Base-by-base conservation (phyloP, 2,888 invertebrate species). In the Amphipoea lucens region DNA sequence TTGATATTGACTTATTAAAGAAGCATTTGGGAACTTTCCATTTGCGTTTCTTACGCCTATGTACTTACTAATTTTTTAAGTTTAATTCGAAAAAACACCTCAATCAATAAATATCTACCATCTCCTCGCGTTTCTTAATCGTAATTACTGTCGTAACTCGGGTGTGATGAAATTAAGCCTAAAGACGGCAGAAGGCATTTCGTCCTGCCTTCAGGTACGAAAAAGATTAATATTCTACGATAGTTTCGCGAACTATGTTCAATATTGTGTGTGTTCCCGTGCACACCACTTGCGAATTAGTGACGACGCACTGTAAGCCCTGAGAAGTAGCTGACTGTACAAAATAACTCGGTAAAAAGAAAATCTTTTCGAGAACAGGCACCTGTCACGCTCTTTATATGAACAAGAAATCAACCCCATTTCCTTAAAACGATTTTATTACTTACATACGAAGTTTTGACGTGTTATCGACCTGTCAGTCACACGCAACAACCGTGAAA, bases 191-290 rank as follows among this genome's bases (percentile, higher is more conserved):
- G 29, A 74, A 76, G 71, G 86, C 45, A 83, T 83, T 83, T 71
- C 51, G 54, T 54, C 40, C 14, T 42, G 14, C 40, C 45, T 12
- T 23, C 29, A 75, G 74, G 83, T 60, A 86, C 69, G 40, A 57
- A 72, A 82, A 78, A 83, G 63, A 60, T 86, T 78, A 77, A 84
- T 85, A 85, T 85, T 81, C 85, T 9, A 42, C 60, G 4, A 29
- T 60, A 72, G 82, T 78, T 78, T 66, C 62, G 48, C 51, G 74
- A 84, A 86, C 74, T 86, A 84, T 87, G 70, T 66, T 71, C 70
- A 77, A 74, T 85, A 87, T 78, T 76, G 73, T 81, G 85, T 87
- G 84, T 84, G 76, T 63, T 62, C 17, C 40, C 11, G 77, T 84
- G 85, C 87, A 84, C 60, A 74, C 62, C 42, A 12, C 63, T 73